A percentile compares a stretch with the other conserved stretches of the same genome.
phyloP scores from a whole-genome alignment of 1,140 invertebrate species.

The Pseudachorutes palmiensis region DNA sequence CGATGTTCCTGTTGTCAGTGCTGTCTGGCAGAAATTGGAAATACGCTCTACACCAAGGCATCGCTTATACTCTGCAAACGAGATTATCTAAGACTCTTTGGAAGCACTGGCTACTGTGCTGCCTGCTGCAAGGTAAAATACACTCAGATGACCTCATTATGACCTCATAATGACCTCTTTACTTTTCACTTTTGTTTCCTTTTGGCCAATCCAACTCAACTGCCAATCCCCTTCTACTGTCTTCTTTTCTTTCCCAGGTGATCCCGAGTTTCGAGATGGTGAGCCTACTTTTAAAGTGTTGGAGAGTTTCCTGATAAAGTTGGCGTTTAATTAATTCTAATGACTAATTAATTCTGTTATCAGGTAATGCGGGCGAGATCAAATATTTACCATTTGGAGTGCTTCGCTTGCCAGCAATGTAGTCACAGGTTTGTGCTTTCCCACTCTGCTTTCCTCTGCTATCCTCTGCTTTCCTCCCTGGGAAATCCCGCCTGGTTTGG shows the following conservation, averaged over 20 bases:
- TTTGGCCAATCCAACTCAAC: no score
- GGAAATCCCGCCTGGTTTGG: no score
- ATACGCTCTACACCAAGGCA: slow-evolving; percentile 82
- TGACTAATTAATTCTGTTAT: background rate
- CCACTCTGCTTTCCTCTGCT: no score
- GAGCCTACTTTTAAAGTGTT: background rate
- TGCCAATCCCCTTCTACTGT: no score
- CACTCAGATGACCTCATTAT: slow-evolving; percentile 39
- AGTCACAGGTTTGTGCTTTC: slow-evolving; percentile 80
- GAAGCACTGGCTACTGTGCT: slow-evolving; percentile 82
- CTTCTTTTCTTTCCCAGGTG: slow-evolving; percentile 51
- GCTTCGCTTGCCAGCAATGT: slow-evolving; percentile 92
- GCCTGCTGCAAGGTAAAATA: slow-evolving; percentile 59
- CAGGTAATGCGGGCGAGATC: slow-evolving; percentile 78
- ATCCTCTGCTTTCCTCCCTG: no score
- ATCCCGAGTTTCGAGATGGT: slow-evolving; percentile 94
- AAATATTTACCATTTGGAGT: slow-evolving; percentile 92
- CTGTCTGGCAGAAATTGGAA: slow-evolving; percentile 81
- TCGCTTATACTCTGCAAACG: slow-evolving; percentile 86
- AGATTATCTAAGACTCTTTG: slow-evolving; percentile 90
- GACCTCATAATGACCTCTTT: background rate
- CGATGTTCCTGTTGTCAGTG: slow-evolving; percentile 91
- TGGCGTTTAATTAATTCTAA: background rate
- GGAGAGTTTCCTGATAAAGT: background rate
- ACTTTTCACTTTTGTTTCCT: background rate